Evolutionary conservation across 2,888 invertebrate genomes (phyloP), one percentile per base, ranked within the genome.

Genomic region (Pterostichus madidus): DNA sequence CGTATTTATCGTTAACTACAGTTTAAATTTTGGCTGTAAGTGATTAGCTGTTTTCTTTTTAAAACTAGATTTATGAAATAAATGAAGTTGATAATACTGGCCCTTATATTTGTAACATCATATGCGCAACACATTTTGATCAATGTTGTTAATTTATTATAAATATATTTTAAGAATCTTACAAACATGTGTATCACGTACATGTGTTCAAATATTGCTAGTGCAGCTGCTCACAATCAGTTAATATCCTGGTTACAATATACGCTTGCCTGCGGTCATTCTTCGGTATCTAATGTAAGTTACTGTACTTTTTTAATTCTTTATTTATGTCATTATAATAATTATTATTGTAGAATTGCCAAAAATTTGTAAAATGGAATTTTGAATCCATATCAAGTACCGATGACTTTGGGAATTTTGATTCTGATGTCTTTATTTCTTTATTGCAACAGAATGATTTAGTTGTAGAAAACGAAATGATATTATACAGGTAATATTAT

Each of bases 211-310:
- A 96, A 98, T 89, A 94, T 97, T 78, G 96, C 97, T 1, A 94
- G 96, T 86, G 97, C 97, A 5, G 96, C 96, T 0, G 93, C 93
- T 80, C 94, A 96, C 82, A 96, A 96, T 13, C 95, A 95, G 84
- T 91, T 98, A 24, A 94, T 98, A 39, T 94, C 96, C 0, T 98
- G 98, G 98, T 92, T 97, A 88, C 97, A 97, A 88, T 98, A 98
- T 88, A 95, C 96, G 0, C 93, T 95, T 86, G 94, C 95, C 5
- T 96, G 97, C 88, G 96, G 96, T 31, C 97, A 96, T 87, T 90
- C 91, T 52, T 91, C 93, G 44, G 93, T 96, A 6, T 93, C 95
- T 4, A 76, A 46, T 61, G 82, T 82, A 49, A 59, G 73, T 52
- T 59, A 10, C n/a, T 53, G n/a, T 35, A 35, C 6, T 32, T 53